Conservation (phyloP, 2,888 invertebrate species). For the Archips xylosteana region DNA sequence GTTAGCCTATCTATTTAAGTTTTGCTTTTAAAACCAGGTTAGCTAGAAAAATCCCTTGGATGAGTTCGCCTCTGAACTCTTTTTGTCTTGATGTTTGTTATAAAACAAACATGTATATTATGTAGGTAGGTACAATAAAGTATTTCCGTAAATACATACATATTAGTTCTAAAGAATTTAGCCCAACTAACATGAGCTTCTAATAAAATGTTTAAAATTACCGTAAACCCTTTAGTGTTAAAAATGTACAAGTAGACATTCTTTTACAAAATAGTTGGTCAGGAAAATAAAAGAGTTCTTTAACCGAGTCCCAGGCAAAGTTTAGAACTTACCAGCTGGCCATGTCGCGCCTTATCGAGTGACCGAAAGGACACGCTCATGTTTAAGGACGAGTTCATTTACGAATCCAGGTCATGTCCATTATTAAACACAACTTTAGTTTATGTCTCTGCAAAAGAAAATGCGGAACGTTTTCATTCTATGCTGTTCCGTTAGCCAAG, state of each 20-base stretch:
- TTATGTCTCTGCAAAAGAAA: neutral
- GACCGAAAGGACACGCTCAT: conserved; percentile 20
- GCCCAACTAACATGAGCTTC: neutral
- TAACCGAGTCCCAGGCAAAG: conserved; percentile 55
- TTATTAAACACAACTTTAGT: conserved; percentile 6
- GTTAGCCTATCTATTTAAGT: no score
- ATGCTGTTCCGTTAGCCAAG: neutral
- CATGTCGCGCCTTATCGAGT: conserved; percentile 57
- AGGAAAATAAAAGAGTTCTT: conserved; percentile 62
- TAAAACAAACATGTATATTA: no score
- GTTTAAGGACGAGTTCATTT: conserved; percentile 21
- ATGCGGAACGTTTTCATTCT: neutral
- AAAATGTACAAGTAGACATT: conserved; percentile 48
- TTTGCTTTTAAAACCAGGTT: no score
- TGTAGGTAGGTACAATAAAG: no score
- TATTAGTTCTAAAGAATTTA: no score
- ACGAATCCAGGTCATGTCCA: conserved; percentile 9
- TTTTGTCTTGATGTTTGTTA: no score
- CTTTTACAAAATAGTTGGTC: conserved; percentile 60
- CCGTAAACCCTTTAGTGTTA: no score
- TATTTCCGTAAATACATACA: no score
- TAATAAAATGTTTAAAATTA: no score
- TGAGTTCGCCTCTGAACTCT: no score
- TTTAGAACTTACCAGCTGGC: conserved; percentile 60
- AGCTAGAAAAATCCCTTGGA: no score